Base-by-base conservation (phyloP, 2,113 vertebrate genomes). In the Tachycineta bicolor region DNA sequence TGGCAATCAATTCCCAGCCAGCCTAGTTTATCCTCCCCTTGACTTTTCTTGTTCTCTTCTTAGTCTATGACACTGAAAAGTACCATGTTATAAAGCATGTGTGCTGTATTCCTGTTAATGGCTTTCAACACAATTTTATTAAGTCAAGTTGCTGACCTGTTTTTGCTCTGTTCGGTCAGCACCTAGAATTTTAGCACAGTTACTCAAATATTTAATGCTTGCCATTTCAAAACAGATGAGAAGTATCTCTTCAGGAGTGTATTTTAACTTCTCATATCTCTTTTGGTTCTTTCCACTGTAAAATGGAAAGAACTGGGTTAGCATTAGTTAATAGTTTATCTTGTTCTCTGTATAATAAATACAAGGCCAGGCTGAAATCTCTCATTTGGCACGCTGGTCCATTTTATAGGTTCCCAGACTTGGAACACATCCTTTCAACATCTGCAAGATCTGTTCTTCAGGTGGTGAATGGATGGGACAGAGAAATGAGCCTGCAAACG, bases 281-380 rank as follows among this genome's bases (percentile, higher is more conserved):
- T 92, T 93, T 92, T 65, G 34, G 46, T 81, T 50, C 49, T 93
- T 95, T 81, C 26, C 8, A 1, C 28, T 68, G 11, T 69, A 58
- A 86, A 96, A 28, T 78, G 28, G n/a, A 69, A 77, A 68, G 11
- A 53, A 93, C 31, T 93, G 76, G 79, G 86, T 96, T 87, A 95
- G 53, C 4, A 0, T 87, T 93, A 60, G 60, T 90, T 94, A 93
- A 92, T 59, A 71, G 79, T 88, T 88, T 78, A 52, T 87, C 83
- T 95, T 78, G 85, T 89, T 94, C 49, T 90, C 43, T 0, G 0
- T 83, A 16, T 74, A 43, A 5, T 77, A 67, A 86, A 67, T 39
- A 78, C 2, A 4, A 56, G 90, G 73, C 44, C 47, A 20, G 47
- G 37, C 73, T 83, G 85, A 59, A 90, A 49, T 25, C n/a, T 77